Base-by-base conservation (phyloP, 1,140 invertebrate genomes). In the Drosophila tropicalis region DNA sequence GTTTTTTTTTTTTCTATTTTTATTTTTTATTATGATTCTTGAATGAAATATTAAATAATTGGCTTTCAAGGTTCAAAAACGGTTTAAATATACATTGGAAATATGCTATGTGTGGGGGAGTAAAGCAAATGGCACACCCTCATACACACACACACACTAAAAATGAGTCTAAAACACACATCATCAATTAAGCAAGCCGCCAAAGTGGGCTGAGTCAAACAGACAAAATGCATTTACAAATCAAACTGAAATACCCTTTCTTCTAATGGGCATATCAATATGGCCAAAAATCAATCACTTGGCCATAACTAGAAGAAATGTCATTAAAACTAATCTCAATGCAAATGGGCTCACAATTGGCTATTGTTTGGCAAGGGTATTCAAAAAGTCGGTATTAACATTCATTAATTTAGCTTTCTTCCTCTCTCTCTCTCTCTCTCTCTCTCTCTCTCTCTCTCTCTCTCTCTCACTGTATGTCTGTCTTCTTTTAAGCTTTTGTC, bases 221-320 rank as follows among this genome's bases (percentile, higher is more conserved):
- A 51, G 17, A 51, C 44, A 51, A 51, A 51, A 51, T 51, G 44
- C 44, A 51, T 51, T 51, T 51, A 51, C 44, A 51, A 51, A 51
- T 51, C 44, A 51, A 51, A 51, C 44, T 51, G 17, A 5, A 51
- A 51, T 51, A 51, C 44, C 17, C 44, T 51, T 3, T 51, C 5
- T 4, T 15, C 12, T 0, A 22, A 22, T 10, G 17, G 5, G 44
- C 44, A 51, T 51, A 22, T 36, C 3, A 36, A 36, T 12, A 36
- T 10, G 5, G 12, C 6, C 34, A 36, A 36, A 29, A 12, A 12
- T 36, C 34, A 36, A 36, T 36, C 9, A 6, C n/a, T 41, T 41
- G 2, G 2, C 3, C 22, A 2, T 2, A 22, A 25, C 22, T 4
- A 25, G 22, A 25, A 25, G 22, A 22, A 22, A 22, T 22, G 22